Conservation (phyloP, 2,888 invertebrate species). For the Ormyrus rosae region DNA sequence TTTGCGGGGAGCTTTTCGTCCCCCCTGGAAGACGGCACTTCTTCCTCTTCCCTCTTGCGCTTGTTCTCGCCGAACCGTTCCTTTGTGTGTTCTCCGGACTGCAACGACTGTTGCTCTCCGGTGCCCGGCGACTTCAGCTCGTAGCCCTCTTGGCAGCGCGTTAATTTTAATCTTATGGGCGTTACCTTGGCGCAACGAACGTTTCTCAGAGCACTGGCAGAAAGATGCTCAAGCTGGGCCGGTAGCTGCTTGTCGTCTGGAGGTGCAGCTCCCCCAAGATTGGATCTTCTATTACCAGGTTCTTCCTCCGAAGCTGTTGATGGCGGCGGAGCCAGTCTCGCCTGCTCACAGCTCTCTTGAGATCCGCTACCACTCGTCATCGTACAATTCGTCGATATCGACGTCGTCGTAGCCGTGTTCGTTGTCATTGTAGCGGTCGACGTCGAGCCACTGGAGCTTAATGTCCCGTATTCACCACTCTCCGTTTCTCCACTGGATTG, state of each 20-base stretch:
- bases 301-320: constrained; percentile 6
- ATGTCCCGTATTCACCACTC: not conserved
- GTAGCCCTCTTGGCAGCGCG: constrained; percentile 87
- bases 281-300: constrained; percentile 14
- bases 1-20: constrained; percentile 55
- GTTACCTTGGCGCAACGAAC: constrained; percentile 83
- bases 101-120: not conserved
- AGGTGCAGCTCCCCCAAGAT: constrained; percentile 47
- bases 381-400: not conserved
- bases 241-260: constrained; percentile 39
- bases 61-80: constrained; percentile 59
- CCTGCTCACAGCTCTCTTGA: constrained; percentile 20
- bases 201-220: constrained; percentile 77
- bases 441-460: too few species aligned
- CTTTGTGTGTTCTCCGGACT: not conserved
- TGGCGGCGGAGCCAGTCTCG: constrained; percentile 16
- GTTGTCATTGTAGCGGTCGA: not conserved
- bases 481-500: constrained; percentile 45
- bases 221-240: constrained; percentile 55
- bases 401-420: not conserved
- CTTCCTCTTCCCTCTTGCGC: constrained; percentile 55
- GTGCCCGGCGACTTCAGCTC: constrained; percentile 74
- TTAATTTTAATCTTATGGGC: constrained; percentile 89
- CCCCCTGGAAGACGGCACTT: constrained; percentile 57
- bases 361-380: not conserved